Evolutionary conservation across 2,113 vertebrate species (phyloP), one percentile per base, ranked within the genome.

Genomic region (Cryptotis parvus): DNA sequence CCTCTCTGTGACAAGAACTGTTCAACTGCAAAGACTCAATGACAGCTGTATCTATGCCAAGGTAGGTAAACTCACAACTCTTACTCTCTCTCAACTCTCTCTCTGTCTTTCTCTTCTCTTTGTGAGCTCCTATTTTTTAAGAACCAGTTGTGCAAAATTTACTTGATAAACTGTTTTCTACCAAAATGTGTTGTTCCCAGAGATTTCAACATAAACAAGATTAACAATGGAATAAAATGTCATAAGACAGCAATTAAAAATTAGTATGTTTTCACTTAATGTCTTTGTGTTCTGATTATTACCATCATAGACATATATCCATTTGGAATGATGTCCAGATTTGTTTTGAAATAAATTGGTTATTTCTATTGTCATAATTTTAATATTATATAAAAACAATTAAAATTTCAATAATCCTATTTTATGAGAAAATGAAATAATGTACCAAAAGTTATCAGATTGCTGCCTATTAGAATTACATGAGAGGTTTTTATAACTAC

Each of bases 31-130:
- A 92, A 99, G 97, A 29, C 98, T 99, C 93, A 99, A 99, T 8
- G 99, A 99, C 89, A 99, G 99, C 94, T 99, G 99, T 92, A 98
- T 99, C 82, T 99, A 99, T 0, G 99, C 99, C 78, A 99, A 99
- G 99, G 99, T 99, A 94, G 97, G 93, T 88, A 58, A 8, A 33
- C 11, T 80, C 72, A 3, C 11, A 0, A 14, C 0, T n/a, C 75
- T 49, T 2, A 12, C 45, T 49, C 45, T 49, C 9, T 49, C 45
- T 49, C 45, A 6, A 6, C 11, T 11, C 43, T 49, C 45, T 49
- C 45, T 49, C 45, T 49, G 10, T 11, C 45, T 49, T 14, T 14
- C 14, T 49, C 45, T 14, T 49, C 45, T 10, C 45, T 49, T 14
- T 49, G n/a, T 33, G 0, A 80, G 35, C 94, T 72, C 27, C 27